Conservation (phyloP, 1,140 invertebrate species). For the Eumaeus atala region DNA sequence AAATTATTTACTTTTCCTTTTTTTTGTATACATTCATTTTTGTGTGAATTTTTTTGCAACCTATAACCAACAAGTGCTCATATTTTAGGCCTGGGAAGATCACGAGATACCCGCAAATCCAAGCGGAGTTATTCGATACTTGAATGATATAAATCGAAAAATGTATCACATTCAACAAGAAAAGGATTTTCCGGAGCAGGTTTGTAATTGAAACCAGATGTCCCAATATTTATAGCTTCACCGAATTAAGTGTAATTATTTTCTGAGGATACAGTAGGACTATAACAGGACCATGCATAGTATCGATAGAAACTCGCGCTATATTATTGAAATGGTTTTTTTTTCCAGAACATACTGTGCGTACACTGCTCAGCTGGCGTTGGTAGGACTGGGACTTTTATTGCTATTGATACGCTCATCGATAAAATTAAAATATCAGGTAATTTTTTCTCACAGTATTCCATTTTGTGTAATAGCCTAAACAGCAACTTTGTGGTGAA, state of each 20-base stretch:
- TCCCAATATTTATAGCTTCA: no score
- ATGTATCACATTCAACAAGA: constrained; percentile 80
- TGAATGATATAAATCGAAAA: constrained; percentile 93
- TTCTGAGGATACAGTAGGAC: no score
- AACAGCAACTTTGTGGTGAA: not conserved
- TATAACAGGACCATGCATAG: no score
- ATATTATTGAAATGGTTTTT: not conserved
- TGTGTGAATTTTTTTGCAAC: not conserved
- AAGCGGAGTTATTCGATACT: constrained; percentile 93
- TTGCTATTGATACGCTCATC: constrained; percentile 94
- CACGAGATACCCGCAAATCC: constrained; percentile 95
- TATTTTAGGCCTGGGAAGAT: constrained; percentile 91
- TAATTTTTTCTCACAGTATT: constrained; percentile 37
- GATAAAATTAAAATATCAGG: constrained; percentile 84
- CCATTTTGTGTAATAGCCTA: not conserved
- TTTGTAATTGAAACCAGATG: no score
- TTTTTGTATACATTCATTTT: not conserved
- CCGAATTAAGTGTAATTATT: no score
- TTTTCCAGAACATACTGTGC: constrained; percentile 47
- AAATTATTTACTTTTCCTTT: no score
- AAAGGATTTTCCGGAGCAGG: constrained; percentile 48
- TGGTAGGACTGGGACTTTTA: constrained; percentile 95
- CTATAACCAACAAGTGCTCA: not conserved
- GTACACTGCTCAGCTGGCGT: constrained; percentile 90
- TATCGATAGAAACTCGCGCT: no score